Base-by-base conservation (phyloP, 2,113 vertebrate species). In the Prolemur simus region DNA sequence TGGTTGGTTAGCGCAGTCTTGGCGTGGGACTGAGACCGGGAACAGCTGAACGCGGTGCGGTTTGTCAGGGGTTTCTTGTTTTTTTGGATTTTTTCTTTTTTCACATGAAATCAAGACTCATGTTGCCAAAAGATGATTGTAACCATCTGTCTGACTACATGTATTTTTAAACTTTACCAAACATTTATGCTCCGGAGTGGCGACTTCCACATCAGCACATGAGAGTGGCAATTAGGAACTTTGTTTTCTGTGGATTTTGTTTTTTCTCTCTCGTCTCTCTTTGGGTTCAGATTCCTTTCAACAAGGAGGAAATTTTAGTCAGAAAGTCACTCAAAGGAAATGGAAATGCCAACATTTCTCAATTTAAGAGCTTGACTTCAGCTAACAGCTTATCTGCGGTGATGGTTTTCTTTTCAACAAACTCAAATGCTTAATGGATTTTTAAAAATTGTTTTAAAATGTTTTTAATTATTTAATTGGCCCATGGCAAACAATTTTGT, bases 141-240 rank as follows among this genome's bases (percentile, higher is more conserved):
- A 98, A 97, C 98, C 98, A 95, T 98, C 97, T 98, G 98, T 98
- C 97, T 68, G 29, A 71, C 89, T 93, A 2, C 89, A 34, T 32
- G 0, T 98, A 91, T 54, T 37, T 96, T 92, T 95, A 96, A 97
- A 96, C 47, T 63, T 85, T 80, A 97, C 96, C 92, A 91, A 97
- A 96, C 94, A 94, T 96, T 87, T 96, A 47, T 94, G 76, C 94
- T 49, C 64, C 81, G 20, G 69, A 96, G 87, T 32, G 92, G 63
- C 80, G 94, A 47, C 93, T 86, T 97, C 94, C 95, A 89, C 96
- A 96, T 96, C 87, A 89, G 95, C 45, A 80, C 81, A 95, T 2
- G 39, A 58, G 25, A 93, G 60, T 91, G 47, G 91, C 93, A 96
- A 58, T 97, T 95, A 94, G 47, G 83, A 95, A 32, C 69, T 96